Conservation (phyloP, 2,797 vertebrate genomes). For the Synaphobranchus kaupii region DNA sequence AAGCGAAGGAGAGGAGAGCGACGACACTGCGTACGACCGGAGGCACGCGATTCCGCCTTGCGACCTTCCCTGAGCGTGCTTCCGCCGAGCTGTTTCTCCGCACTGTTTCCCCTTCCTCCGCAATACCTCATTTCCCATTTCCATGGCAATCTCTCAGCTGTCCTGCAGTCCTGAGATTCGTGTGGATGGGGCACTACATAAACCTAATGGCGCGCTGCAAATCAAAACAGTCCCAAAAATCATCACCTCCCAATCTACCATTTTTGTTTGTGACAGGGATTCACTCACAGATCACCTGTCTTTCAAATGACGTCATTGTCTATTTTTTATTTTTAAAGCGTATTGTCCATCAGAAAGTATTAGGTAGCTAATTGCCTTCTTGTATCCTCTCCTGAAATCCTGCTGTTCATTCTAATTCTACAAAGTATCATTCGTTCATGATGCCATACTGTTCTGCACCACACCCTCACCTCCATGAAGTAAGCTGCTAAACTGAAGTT, state of each 20-base stretch:
- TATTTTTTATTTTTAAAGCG: background rate
- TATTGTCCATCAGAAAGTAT: background rate
- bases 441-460: background rate
- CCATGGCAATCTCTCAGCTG: background rate
- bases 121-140: background rate
- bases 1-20: conserved; percentile 75
- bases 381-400: background rate
- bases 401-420: background rate
- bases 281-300: background rate
- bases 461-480: background rate
- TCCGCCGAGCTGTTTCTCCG: background rate
- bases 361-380: background rate
- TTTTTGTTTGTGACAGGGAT: background rate
- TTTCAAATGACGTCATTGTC: background rate
- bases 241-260: background rate
- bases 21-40: conserved; percentile 74
- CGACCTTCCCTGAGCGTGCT: conserved; percentile 67
- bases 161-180: background rate
- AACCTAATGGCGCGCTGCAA: background rate
- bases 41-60: conserved; percentile 61
- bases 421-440: background rate
- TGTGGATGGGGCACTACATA: background rate
- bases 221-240: background rate
- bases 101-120: background rate
- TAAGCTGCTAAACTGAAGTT: conserved; percentile 21